Conservation (phyloP, 2,113 vertebrate species). For the Dasypus novemcinctus region DNA sequence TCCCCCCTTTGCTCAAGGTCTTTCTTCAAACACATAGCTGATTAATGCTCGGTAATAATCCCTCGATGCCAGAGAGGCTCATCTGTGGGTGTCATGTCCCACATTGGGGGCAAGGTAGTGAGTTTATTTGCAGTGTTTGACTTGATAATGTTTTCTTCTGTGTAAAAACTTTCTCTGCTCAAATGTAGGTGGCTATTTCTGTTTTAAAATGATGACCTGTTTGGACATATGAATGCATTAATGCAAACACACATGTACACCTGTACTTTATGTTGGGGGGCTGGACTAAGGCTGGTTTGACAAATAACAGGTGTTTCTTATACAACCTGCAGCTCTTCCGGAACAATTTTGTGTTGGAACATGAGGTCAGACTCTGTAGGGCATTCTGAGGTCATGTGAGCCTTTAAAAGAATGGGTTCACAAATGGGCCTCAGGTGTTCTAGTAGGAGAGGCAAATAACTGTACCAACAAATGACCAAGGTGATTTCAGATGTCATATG, state of each 20-base stretch:
- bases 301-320: not conserved
- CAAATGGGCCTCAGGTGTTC: not conserved
- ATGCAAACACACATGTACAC: not conserved
- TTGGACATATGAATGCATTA: fast-evolving
- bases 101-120: no score
- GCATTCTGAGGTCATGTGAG: not conserved
- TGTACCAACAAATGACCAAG: not conserved
- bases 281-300: not conserved
- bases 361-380: not conserved
- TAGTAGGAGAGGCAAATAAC: not conserved
- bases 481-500: not conserved
- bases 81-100: no score
- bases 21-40: no score
- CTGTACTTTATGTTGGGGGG: not conserved
- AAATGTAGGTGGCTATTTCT: not conserved
- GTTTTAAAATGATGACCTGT: not conserved
- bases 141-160: not conserved
- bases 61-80: no score
- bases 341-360: not conserved
- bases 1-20: no score
- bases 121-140: no score
- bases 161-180: not conserved
- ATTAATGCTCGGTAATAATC: no score
- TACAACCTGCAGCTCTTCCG: not conserved
- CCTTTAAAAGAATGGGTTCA: not conserved